These are phyloP conservation scores for Cyclopterus lumpus DNA, from an alignment of 2,797 vertebrate genomes.

Conservation along the genomic window DNA sequence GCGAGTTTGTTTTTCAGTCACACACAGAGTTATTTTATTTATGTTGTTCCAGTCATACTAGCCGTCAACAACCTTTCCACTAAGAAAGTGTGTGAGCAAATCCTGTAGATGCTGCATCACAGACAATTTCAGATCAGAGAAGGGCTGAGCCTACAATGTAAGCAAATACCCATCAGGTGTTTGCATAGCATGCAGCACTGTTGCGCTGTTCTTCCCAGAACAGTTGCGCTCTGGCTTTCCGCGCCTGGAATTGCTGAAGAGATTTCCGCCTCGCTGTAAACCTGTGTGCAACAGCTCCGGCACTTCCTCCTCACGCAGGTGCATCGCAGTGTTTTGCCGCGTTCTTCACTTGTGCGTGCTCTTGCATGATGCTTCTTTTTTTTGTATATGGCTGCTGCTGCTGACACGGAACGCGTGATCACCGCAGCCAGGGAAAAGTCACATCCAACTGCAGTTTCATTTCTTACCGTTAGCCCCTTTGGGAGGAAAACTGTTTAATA, in stretches of 20 bases:
- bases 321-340: neutral
- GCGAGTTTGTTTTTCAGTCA: conserved; percentile 39
- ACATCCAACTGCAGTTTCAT: neutral
- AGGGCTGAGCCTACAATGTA: neutral
- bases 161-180: conserved; percentile 43
- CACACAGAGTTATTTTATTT: neutral
- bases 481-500: neutral
- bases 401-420: neutral
- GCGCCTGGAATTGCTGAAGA: neutral
- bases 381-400: neutral
- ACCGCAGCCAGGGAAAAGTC: neutral
- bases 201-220: neutral
- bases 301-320: neutral
- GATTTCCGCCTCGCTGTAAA: neutral
- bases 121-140: conserved; percentile 15
- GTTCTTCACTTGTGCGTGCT: neutral
- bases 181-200: conserved; percentile 20
- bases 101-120: neutral
- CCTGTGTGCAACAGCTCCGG: neutral
- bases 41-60: neutral
- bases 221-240: neutral
- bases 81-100: conserved; percentile 1
- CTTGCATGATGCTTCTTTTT: neutral
- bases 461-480: neutral
- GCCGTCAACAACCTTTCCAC: conserved; percentile 2